Evolutionary conservation across 2,113 vertebrate species (phyloP).

Genomic region (Sinocyclocheilus maitianheensis): DNA sequence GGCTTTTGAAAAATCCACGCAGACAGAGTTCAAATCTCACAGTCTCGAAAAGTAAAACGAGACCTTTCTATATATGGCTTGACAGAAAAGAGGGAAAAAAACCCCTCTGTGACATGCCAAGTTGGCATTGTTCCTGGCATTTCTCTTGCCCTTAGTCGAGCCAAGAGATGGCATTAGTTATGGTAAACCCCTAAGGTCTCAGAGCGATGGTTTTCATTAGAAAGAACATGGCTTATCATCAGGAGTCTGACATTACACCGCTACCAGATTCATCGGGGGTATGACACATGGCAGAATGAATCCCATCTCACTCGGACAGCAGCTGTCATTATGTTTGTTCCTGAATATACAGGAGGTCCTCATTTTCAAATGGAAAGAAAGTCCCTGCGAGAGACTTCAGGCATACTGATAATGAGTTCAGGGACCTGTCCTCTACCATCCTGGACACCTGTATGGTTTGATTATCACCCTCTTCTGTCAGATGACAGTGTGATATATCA

Average conservation of each 20-base stretch:
- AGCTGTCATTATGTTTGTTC: slow-evolving; percentile 31
- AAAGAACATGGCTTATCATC: slow-evolving; percentile 59
- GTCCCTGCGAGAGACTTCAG: background rate
- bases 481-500: slow-evolving; percentile 38
- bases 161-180: slow-evolving; percentile 37
- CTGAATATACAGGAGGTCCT: slow-evolving; percentile 14
- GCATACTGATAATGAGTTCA: slow-evolving; percentile 35
- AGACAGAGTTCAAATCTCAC: slow-evolving; percentile 41
- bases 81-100: slow-evolving; percentile 36
- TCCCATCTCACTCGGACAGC: background rate
- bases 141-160: slow-evolving; percentile 39
- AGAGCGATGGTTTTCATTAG: slow-evolving; percentile 71
- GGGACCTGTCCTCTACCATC: slow-evolving; percentile 24
- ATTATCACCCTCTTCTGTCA: slow-evolving; percentile 30
- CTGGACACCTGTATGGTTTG: slow-evolving; percentile 32
- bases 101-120: slow-evolving; percentile 42
- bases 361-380: slow-evolving; percentile 28
- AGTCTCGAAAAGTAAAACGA: slow-evolving; percentile 6
- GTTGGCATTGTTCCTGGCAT: slow-evolving; percentile 53
- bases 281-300: slow-evolving; percentile 24
- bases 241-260: slow-evolving; percentile 52
- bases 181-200: slow-evolving; percentile 57
- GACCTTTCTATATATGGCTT: slow-evolving; percentile 40
- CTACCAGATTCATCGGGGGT: slow-evolving; percentile 21
- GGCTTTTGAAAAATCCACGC: slow-evolving; percentile 25